phyloP scores from a whole-genome alignment of 2,888 invertebrate species.

The Halictus quadricinctus region DNA sequence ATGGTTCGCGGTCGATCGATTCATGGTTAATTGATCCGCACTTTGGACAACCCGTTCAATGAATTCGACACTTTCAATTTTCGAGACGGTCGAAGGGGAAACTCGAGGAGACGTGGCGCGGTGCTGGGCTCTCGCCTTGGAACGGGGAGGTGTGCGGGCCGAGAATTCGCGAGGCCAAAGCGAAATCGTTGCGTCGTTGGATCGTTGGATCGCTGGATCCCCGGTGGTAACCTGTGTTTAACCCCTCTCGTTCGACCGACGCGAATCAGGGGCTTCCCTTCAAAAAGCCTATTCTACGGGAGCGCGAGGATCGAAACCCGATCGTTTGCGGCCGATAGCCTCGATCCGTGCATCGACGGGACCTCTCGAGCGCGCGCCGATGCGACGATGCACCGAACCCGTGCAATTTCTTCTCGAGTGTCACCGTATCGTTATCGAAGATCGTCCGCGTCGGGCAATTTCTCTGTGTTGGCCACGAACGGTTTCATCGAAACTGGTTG shows the following conservation, averaged over 20 bases:
- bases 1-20: slow-evolving; percentile 4
- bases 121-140: neutral
- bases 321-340: neutral
- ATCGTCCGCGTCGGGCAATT: neutral
- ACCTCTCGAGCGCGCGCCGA: neutral
- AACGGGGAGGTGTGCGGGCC: neutral
- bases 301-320: neutral
- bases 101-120: neutral
- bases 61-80: slow-evolving; percentile 31
- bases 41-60: slow-evolving; percentile 14
- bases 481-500: neutral
- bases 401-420: neutral
- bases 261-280: slow-evolving; percentile 33
- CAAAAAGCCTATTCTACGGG: neutral
- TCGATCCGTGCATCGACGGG: neutral
- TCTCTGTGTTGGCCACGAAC: neutral
- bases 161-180: neutral
- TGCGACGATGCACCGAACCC: neutral
- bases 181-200: slow-evolving; percentile 32
- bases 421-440: neutral
- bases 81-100: neutral
- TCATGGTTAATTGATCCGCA: slow-evolving; percentile 15
- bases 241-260: slow-evolving; percentile 26
- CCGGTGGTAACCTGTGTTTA: slow-evolving; percentile 59
- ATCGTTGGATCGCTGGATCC: slow-evolving; percentile 23